A percentile compares a stretch with the other conserved stretches of the same genome.
These are phyloP conservation scores for Perizoma affinitatum DNA, from an alignment of 2,888 invertebrate genomes.

Conservation along the genomic window DNA sequence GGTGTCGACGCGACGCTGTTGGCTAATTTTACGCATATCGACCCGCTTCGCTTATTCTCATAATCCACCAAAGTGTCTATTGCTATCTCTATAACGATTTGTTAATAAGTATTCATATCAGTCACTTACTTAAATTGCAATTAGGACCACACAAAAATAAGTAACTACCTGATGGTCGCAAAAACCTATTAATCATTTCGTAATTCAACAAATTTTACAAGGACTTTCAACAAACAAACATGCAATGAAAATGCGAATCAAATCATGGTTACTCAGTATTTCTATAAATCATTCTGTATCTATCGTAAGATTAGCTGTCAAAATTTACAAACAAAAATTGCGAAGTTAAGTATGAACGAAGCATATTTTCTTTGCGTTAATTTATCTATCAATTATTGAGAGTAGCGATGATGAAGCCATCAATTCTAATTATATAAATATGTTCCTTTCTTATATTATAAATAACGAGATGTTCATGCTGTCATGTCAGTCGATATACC, in stretches of 20 bases:
- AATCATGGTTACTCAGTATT: constrained; percentile 40
- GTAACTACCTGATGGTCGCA: not conserved
- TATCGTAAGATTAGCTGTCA: constrained; percentile 67
- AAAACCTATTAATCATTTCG: constrained; percentile 23
- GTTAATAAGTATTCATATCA: too few species aligned
- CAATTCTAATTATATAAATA: constrained; percentile 68
- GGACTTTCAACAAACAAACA: constrained; percentile 16
- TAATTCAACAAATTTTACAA: constrained; percentile 18
- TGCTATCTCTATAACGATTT: too few species aligned
- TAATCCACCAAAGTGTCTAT: too few species aligned
- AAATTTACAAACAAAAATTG: constrained; percentile 65
- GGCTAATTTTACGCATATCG: too few species aligned
- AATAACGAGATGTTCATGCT: constrained; percentile 2
- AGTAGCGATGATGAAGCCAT: constrained; percentile 61
- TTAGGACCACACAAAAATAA: not conserved
- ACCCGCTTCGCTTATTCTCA: too few species aligned
- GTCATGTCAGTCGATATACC: not conserved
- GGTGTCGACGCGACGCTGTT: too few species aligned
- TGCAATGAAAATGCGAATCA: constrained; percentile 2
- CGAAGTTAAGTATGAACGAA: constrained; percentile 58
- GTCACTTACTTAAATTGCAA: constrained; percentile 3
- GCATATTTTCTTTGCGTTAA: constrained; percentile 60
- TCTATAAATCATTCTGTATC: constrained; percentile 56
- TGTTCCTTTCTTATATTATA: constrained; percentile 33
- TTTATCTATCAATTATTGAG: constrained; percentile 56